Conservation (phyloP, 2,113 vertebrate genomes). For the Sigmodon hispidus region DNA sequence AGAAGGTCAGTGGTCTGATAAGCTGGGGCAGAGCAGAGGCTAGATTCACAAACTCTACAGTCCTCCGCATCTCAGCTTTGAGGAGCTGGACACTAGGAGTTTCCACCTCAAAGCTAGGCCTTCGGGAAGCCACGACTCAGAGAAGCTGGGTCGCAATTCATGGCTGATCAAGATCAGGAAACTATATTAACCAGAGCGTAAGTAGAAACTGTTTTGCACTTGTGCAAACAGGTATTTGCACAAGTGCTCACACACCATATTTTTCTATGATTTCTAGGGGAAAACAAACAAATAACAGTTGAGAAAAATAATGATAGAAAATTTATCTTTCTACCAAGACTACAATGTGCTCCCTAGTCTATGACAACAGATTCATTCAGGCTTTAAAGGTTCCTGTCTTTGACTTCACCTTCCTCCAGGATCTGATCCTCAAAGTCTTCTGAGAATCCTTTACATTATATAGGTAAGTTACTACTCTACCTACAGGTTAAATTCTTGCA, state of each 20-base stretch:
- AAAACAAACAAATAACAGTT: not conserved
- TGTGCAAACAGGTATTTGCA: not conserved
- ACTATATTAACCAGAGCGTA: not conserved
- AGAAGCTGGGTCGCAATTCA: not conserved
- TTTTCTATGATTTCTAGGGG: not conserved
- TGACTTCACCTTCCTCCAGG: constrained; percentile 20
- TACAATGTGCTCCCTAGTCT: constrained; percentile 24
- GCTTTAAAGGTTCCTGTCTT: not conserved
- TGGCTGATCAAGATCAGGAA: constrained; percentile 8
- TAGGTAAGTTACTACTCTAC: not conserved
- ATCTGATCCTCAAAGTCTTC: not conserved
- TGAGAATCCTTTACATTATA: not conserved
- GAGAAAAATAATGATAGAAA: constrained; percentile 48
- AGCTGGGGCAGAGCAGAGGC: not conserved
- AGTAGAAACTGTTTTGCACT: not conserved
- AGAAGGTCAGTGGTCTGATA: not conserved
- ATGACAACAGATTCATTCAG: not conserved
- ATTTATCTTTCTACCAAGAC: constrained; percentile 30
- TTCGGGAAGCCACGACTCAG: not conserved
- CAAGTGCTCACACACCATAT: not conserved
- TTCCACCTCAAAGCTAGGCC: constrained; percentile 37
- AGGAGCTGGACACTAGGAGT: not conserved
- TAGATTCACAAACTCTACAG: not conserved
- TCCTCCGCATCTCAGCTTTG: not conserved
- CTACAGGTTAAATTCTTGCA: constrained; percentile 1